phyloP scores from a whole-genome alignment of 1,140 invertebrate genomes.

The Sminthurinus signatus region DNA sequence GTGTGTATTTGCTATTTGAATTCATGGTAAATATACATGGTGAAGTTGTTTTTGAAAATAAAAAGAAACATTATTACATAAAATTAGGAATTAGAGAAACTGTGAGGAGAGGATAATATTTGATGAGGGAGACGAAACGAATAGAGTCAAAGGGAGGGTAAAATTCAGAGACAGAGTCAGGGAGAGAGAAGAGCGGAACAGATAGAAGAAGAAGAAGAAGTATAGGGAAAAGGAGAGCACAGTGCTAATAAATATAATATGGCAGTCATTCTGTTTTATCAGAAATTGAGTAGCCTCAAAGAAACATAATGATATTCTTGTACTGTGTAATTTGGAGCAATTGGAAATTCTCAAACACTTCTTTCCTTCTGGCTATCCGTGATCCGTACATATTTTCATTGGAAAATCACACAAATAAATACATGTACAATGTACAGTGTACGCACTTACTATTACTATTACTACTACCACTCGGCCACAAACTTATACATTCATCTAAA shows the following conservation, averaged over 20 bases:
- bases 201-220: background rate
- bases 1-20: too few species aligned
- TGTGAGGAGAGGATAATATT: too few species aligned
- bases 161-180: background rate
- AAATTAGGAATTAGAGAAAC: too few species aligned
- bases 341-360: constrained; percentile 36
- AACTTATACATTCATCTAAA: background rate
- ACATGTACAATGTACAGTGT: too few species aligned
- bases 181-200: constrained; percentile 2
- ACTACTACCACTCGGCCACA: background rate
- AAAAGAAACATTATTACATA: too few species aligned
- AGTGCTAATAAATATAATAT: constrained; percentile 25
- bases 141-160: too few species aligned
- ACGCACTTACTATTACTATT: too few species aligned
- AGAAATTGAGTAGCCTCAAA: constrained; percentile 33
- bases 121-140: too few species aligned
- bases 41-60: too few species aligned
- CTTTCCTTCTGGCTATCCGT: constrained; percentile 29
- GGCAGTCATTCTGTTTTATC: constrained; percentile 25
- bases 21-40: too few species aligned
- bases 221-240: background rate
- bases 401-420: constrained; percentile 12
- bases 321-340: constrained; percentile 36
- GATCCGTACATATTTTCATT: constrained; percentile 17
- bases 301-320: constrained; percentile 35